Evolutionary conservation across 2,113 vertebrate genomes (phyloP).

Genomic region (Lepisosteus osseus): DNA sequence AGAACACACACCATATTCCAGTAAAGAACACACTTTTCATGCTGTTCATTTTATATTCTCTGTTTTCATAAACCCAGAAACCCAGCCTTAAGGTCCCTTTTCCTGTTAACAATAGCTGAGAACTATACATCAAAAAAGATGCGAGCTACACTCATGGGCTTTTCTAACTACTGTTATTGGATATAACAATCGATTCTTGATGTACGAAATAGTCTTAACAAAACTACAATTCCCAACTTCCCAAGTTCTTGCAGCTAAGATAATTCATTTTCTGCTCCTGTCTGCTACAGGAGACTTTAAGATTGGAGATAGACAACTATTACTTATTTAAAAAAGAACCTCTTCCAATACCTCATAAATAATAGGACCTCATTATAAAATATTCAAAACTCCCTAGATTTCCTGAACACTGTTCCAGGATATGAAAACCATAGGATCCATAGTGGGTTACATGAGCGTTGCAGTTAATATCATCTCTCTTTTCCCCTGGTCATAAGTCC

Average conservation of each 20-base stretch:
- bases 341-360: neutral
- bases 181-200: neutral
- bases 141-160: neutral
- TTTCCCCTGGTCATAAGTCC: neutral
- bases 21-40: too few relatives aligned
- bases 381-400: neutral
- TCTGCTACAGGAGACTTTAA: neutral
- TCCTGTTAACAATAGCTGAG: too few relatives aligned
- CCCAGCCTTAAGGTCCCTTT: too few relatives aligned
- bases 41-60: too few relatives aligned
- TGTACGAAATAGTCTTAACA: neutral
- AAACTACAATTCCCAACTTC: constrained; percentile 3
- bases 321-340: neutral
- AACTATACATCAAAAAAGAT: too few relatives aligned
- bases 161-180: neutral
- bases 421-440: neutral
- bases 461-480: too few relatives aligned
- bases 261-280: neutral
- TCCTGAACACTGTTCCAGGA: neutral
- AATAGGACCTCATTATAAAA: neutral
- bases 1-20: too few relatives aligned
- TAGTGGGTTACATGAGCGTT: neutral
- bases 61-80: too few relatives aligned
- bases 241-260: neutral
- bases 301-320: neutral